Percentiles rank a stretch among this genome's conserved stretches.
Conservation (phyloP, 2,113 vertebrate genomes). For the Cheirogaleus medius region DNA sequence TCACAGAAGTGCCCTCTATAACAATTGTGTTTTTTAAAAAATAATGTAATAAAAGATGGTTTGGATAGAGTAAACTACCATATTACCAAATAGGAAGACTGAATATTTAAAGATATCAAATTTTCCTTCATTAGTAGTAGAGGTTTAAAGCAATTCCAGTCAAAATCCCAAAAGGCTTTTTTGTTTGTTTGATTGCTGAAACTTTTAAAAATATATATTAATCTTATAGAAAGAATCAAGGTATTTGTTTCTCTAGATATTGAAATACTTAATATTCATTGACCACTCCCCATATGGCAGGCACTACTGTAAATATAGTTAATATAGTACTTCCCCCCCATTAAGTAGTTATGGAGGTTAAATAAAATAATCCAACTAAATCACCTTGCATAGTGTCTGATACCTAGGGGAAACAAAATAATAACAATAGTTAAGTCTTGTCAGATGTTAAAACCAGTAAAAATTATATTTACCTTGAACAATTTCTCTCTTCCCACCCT, state of each 20-base stretch:
- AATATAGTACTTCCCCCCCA: background rate
- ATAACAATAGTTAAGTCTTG: background rate
- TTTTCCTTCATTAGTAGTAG: background rate
- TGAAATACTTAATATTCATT: constrained; percentile 8
- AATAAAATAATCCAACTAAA: background rate
- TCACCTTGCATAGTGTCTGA: background rate
- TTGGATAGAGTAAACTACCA: background rate
- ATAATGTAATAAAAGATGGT: constrained; percentile 10
- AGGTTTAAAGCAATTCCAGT: background rate
- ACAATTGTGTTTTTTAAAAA: background rate
- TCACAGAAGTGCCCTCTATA: background rate
- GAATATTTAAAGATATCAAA: background rate
- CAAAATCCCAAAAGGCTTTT: background rate
- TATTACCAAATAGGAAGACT: background rate
- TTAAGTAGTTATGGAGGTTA: background rate
- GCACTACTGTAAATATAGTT: background rate
- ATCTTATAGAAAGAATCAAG: background rate
- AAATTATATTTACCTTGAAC: constrained; percentile 22
- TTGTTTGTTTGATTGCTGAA: background rate
- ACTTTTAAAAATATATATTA: background rate
- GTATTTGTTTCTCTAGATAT: background rate
- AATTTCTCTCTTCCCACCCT: background rate
- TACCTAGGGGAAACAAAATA: background rate
- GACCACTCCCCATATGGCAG: background rate
- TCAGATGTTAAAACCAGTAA: background rate